Conservation (phyloP, 2,113 vertebrate genomes). For the Periophthalmodon schlosseri region DNA sequence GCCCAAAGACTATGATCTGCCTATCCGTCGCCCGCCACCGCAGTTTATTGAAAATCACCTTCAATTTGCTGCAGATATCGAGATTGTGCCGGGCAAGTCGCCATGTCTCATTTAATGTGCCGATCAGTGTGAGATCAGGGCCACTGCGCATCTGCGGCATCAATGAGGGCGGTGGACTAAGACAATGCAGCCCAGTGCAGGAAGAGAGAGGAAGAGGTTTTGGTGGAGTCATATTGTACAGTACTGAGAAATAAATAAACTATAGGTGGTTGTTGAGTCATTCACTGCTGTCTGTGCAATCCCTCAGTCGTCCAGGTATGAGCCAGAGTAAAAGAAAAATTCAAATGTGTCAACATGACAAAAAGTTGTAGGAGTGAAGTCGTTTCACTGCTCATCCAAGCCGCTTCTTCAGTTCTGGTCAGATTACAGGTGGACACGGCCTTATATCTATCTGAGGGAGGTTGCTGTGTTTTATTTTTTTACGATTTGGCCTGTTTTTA, state of each 20-base stretch:
- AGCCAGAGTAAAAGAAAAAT: too few relatives aligned
- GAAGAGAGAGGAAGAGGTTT: conserved; percentile 18
- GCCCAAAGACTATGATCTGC: conserved; percentile 47
- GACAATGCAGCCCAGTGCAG: conserved; percentile 1
- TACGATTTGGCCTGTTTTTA: too few relatives aligned
- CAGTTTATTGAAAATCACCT: conserved; percentile 74
- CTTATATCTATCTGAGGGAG: too few relatives aligned
- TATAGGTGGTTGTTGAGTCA: neutral
- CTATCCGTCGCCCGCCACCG: conserved; percentile 38
- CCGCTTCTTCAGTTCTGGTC: too few relatives aligned
- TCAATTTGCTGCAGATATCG: conserved; percentile 60
- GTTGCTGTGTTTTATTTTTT: neutral
- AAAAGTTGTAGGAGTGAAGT: too few relatives aligned
- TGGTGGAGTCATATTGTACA: neutral
- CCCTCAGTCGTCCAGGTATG: too few relatives aligned
- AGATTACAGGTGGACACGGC: too few relatives aligned
- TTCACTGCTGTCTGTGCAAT: neutral
- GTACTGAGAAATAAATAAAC: neutral
- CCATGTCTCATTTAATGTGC: conserved; percentile 49
- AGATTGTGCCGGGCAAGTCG: conserved; percentile 48
- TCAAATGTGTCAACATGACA: too few relatives aligned
- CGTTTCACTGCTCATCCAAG: too few relatives aligned
- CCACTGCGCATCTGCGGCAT: conserved; percentile 5
- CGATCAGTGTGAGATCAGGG: conserved; percentile 29
- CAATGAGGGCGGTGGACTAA: conserved; percentile 27